Base-by-base conservation (phyloP, 2,888 invertebrate genomes). In the Nyleta sp. region DNA sequence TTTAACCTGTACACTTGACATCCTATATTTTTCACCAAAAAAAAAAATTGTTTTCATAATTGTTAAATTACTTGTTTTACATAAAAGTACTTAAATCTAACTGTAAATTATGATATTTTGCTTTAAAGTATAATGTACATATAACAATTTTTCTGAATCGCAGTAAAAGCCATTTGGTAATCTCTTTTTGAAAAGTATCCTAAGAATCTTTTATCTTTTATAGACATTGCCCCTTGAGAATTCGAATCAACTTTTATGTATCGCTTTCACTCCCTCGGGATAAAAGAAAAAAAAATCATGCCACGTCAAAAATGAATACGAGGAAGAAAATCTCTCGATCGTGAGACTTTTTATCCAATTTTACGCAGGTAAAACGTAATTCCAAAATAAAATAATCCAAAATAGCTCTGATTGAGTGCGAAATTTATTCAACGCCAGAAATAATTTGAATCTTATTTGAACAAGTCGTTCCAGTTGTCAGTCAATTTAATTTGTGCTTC, bases 121-220 rank as follows among this genome's bases (percentile, higher is more conserved):
- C n/a, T n/a, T n/a, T n/a, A n/a, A n/a, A n/a, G n/a, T n/a, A n/a
- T n/a, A n/a, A n/a, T n/a, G n/a, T n/a, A n/a, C n/a, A n/a, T n/a
- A n/a, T n/a, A n/a, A n/a, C n/a, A n/a, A 38, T 38, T 38, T 38
- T 38, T 38, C 38, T 38, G 13, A 38, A 38, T 38, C 38, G 13
- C 4, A 10, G 8, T 38, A 6, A n/a, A n/a, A n/a, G 38, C 3
- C 38, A 38, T 38, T 38, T 38, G 38, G 11, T 38, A 38, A 38
- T 38, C 38, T n/a, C n/a, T 38, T 38, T 38, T 38, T 38, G n/a
- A 38, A 38, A 38, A n/a, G 38, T 38, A 38, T n/a, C n/a, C 13
- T n/a, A 38, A 38, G 38, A 8, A 38, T 38, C 38, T 38, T 38
- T 38, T n/a, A 38, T 38, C 38, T 11, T 38, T 38, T 38, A 38